Evolutionary conservation across 2,797 vertebrate genomes (phyloP).

Genomic region (Bufotes viridis): DNA sequence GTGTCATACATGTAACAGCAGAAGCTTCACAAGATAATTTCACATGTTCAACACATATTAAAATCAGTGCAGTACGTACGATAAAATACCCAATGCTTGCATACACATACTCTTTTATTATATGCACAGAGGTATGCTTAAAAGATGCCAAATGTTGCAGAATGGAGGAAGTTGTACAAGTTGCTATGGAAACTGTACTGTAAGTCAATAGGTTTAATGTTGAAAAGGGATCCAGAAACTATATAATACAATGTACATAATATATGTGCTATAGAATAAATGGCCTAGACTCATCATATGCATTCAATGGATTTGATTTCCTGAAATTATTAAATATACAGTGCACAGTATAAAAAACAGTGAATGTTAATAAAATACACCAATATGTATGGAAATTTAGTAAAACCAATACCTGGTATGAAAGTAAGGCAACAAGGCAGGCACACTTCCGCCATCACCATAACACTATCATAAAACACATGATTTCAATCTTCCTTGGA

Average conservation of each 20-base stretch:
- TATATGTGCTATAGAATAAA: too few species aligned
- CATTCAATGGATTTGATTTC: slow-evolving; percentile 2
- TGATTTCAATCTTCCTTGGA: neutral
- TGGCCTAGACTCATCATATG: neutral
- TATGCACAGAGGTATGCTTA: neutral
- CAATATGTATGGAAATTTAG: slow-evolving; percentile 16
- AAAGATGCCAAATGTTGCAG: neutral
- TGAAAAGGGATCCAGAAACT: neutral
- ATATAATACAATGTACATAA: too few species aligned
- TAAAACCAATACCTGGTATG: neutral
- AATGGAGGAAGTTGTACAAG: neutral
- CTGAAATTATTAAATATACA: neutral
- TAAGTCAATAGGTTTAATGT: slow-evolving; percentile 15
- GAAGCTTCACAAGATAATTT: neutral
- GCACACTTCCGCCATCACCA: neutral
- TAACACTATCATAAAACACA: slow-evolving; percentile 1
- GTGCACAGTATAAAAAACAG: too few species aligned
- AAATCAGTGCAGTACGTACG: neutral
- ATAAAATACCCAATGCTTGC: neutral
- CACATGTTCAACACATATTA: neutral
- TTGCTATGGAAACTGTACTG: slow-evolving; percentile 31
- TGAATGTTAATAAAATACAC: neutral
- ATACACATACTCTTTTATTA: neutral
- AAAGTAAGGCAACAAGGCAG: neutral
- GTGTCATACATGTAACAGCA: neutral